Conservation (phyloP, 2,888 invertebrate species). For the Mythimna loreyi region DNA sequence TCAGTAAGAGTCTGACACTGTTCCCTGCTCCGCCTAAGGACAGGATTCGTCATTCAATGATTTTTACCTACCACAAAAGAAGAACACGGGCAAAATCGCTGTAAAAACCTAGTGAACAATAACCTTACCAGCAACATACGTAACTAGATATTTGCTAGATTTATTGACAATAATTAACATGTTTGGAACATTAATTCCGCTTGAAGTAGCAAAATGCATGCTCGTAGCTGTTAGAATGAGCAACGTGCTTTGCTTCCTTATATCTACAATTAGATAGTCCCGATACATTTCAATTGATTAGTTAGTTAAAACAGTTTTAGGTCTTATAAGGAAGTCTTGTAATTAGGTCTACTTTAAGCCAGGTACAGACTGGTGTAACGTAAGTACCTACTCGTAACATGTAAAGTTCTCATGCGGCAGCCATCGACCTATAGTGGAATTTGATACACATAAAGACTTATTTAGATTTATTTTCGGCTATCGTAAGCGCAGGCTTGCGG, state of each 20-base stretch:
- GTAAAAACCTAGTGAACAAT: constrained; percentile 4
- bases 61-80: too few relatives aligned
- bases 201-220: constrained; percentile 32
- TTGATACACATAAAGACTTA: too few relatives aligned
- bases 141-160: constrained; percentile 22
- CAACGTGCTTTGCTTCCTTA: constrained; percentile 53
- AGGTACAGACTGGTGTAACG: too few relatives aligned
- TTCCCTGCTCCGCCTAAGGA: too few relatives aligned
- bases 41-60: too few relatives aligned
- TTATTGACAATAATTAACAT: constrained; percentile 49
- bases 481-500: too few relatives aligned
- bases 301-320: neutral
- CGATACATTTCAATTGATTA: constrained; percentile 28
- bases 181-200: constrained; percentile 48
- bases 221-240: neutral
- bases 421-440: too few relatives aligned
- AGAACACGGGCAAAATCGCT: too few relatives aligned
- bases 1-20: too few relatives aligned
- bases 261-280: constrained; percentile 31
- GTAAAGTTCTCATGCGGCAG: too few relatives aligned
- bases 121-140: constrained; percentile 1
- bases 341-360: constrained; percentile 27
- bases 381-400: too few relatives aligned
- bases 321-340: constrained; percentile 16
- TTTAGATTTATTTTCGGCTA: too few relatives aligned